Percentiles rank a stretch among this genome's conserved stretches.
Conservation (phyloP, 92 coral and sea anemone species). For the Heliopora coerulea region DNA sequence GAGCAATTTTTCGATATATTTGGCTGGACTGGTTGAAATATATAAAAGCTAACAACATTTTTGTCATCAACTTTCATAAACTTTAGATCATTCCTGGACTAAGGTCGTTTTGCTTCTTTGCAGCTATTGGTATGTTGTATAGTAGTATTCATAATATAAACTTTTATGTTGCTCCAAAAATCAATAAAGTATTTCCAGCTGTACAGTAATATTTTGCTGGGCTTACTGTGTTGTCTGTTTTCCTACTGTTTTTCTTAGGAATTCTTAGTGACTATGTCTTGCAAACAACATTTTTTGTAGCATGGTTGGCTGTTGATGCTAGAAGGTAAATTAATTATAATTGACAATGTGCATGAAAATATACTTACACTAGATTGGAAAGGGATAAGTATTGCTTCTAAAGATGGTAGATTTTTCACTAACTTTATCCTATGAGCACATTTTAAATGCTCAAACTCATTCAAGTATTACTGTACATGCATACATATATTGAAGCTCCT, state of each 20-base stretch:
- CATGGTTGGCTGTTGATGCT: conserved; percentile 83
- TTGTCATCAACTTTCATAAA: background rate
- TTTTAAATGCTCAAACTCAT: too few relatives aligned
- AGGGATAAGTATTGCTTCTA: too few relatives aligned
- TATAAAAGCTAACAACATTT: too few relatives aligned
- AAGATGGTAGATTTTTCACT: too few relatives aligned
- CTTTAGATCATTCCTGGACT: conserved; percentile 79
- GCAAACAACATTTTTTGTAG: conserved; percentile 90
- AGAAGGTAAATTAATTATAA: conserved; percentile 60
- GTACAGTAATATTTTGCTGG: background rate
- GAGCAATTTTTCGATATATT: too few relatives aligned
- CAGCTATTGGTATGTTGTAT: conserved; percentile 70
- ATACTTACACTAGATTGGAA: too few relatives aligned
- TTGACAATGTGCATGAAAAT: background rate
- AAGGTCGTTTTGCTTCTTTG: conserved; percentile 80
- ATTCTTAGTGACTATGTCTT: conserved; percentile 78
- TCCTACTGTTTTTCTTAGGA: conserved; percentile 51
- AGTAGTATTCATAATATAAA: background rate
- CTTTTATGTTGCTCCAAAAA: too few relatives aligned
- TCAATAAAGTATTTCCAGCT: too few relatives aligned
- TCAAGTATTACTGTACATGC: too few relatives aligned
- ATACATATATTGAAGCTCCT: too few relatives aligned
- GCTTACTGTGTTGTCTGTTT: background rate
- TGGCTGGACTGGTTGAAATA: too few relatives aligned
- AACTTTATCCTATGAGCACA: too few relatives aligned